Percentiles rank a stretch among this genome's conserved stretches.
Conservation (phyloP, 2,797 vertebrate species). For the Ctenosaura bakeri region DNA sequence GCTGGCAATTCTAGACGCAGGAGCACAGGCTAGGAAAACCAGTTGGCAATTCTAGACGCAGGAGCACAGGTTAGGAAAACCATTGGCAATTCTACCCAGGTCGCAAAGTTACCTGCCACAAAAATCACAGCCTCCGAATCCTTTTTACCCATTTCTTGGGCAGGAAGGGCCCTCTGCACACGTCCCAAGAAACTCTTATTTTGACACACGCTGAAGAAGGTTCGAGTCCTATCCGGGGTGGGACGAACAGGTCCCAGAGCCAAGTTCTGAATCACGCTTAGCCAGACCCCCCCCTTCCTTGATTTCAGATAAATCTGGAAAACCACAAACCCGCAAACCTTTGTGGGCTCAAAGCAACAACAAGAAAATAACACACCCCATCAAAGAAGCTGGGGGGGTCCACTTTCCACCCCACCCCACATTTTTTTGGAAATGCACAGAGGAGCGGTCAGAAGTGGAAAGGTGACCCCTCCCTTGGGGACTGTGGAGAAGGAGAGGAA, state of each 20-base stretch:
- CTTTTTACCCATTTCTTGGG: too few relatives aligned
- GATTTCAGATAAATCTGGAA: neutral
- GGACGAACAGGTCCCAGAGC: neutral
- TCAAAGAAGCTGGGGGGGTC: neutral
- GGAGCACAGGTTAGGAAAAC: too few relatives aligned
- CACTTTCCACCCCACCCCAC: neutral
- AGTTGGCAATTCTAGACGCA: too few relatives aligned
- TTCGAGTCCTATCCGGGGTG: too few relatives aligned
- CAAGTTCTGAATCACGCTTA: neutral
- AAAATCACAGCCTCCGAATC: too few relatives aligned
- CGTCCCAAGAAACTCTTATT: neutral
- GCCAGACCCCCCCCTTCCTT: too few relatives aligned
- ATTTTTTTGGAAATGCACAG: neutral
- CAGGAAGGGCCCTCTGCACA: neutral
- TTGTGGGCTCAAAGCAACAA: neutral
- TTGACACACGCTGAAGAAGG: neutral
- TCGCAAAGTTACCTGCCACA: neutral
- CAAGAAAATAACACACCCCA: neutral
- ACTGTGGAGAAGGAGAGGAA: too few relatives aligned
- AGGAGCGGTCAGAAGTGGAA: too few relatives aligned
- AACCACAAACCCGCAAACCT: neutral
- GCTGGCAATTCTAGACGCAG: too few relatives aligned
- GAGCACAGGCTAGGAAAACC: too few relatives aligned
- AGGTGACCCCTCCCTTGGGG: too few relatives aligned
- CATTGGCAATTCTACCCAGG: too few relatives aligned